Evolutionary conservation across 2,113 vertebrate genomes (phyloP), one percentile per base, ranked within the genome.

Genomic region (human): DNA sequence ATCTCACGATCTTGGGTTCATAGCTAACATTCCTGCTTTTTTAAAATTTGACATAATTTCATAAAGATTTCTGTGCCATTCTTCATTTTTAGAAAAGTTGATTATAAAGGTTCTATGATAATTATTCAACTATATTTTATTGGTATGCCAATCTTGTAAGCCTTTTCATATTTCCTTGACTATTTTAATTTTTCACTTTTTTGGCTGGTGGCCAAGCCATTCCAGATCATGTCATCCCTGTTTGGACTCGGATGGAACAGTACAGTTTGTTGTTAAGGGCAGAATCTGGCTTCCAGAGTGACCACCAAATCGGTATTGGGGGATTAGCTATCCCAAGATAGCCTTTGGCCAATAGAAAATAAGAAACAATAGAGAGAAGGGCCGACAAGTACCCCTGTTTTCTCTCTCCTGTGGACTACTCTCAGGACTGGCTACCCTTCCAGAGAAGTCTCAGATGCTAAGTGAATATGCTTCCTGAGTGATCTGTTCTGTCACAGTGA

Each of bases 131-230:
- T 84, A 73, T 50, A 96, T 68, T 81, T 80, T 81, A 45, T 27
- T 84, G 52, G 30, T 14, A 89, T 18, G n/a, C 22, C 27, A 93
- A 68, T 9, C 38, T 87, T 78, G 35, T 73, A 16, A 92, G 20
- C 16, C 72, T 96, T 94, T 89, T 85, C 64, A 59, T 52, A 92
- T 81, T 81, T 89, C 23, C 50, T 85, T 89, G 23, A 88, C 38
- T 20, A 52, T 61, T 22, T 68, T 23, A 7, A 75, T 79, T 55
- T 90, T 84, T 81, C 55, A 96, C 13, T 89, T 38, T 80, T 30
- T 75, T 96, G 61, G 45, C 79, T 84, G 50, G 18, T 70, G n/a
- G 35, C 20, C 72, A 91, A 57, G 25, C 23, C 35, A 76, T 80
- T 80, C 11, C 45, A 87, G 35, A 57, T 66, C 50, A 82, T 68